Conservation (phyloP, 2,113 vertebrate genomes). For the Neomonachus schauinslandi region DNA sequence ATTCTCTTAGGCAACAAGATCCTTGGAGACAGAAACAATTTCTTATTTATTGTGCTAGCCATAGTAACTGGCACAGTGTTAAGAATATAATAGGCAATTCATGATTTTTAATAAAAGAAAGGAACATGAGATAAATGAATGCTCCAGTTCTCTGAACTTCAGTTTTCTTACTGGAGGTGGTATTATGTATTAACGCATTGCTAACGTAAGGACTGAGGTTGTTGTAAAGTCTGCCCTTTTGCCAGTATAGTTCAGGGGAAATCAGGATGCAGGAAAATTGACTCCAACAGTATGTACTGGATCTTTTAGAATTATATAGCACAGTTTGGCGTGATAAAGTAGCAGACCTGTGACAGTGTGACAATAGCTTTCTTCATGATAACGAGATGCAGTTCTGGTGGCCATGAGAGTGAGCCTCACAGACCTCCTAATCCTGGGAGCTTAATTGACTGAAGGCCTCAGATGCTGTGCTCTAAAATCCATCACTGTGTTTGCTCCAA, state of each 20-base stretch:
- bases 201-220: not conserved
- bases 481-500: not conserved
- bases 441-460: not conserved
- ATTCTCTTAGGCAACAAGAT: not conserved
- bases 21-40: not conserved
- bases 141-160: not conserved
- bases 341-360: not conserved
- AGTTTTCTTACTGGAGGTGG: not conserved
- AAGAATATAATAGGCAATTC: not conserved
- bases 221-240: not conserved
- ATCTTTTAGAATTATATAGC: not conserved
- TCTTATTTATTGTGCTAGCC: conserved; percentile 1
- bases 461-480: not conserved
- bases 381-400: not conserved
- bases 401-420: not conserved
- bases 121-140: not conserved
- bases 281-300: not conserved
- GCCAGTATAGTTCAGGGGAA: not conserved
- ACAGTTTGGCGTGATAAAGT: not conserved
- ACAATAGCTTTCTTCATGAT: not conserved
- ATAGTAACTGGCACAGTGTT: not conserved
- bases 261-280: not conserved
- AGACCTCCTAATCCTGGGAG: not conserved
- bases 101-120: conserved; percentile 13
- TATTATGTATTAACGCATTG: not conserved